Conservation (phyloP, 2,113 vertebrate species). For the Athene noctua region DNA sequence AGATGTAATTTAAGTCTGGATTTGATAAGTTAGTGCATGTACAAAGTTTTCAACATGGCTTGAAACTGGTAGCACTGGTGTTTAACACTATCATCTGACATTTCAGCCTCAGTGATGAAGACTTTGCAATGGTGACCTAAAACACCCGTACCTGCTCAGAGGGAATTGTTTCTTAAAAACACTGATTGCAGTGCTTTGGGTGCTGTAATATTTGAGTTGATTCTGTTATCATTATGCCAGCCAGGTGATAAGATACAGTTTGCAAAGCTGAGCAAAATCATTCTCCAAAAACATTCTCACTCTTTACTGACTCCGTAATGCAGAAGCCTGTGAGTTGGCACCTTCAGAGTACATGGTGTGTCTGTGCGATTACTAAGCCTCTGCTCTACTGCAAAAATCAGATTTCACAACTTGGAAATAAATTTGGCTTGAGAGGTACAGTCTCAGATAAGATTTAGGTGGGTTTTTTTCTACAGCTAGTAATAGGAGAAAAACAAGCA, state of each 20-base stretch:
- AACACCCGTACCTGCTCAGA: not conserved
- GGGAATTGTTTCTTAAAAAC: not conserved
- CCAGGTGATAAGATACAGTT: not conserved
- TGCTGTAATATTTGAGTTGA: not conserved
- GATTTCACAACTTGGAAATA: not conserved
- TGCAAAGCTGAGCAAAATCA: not conserved
- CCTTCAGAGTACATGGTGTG: fast-evolving
- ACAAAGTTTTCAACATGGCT: not conserved
- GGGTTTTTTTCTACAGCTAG: not conserved
- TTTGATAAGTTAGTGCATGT: not conserved
- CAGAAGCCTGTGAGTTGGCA: not conserved
- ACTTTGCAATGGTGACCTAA: not conserved
- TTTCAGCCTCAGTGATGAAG: not conserved
- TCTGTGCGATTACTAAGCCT: not conserved
- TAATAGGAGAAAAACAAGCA: not conserved
- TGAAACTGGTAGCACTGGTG: not conserved
- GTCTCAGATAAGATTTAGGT: not conserved
- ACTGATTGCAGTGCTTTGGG: not conserved
- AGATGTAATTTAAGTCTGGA: not conserved
- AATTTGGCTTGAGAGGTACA: not conserved
- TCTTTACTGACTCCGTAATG: not conserved
- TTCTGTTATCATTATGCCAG: not conserved
- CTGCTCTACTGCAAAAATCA: not conserved
- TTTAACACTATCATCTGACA: not conserved
- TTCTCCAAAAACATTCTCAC: not conserved